phyloP scores from a whole-genome alignment of 2,113 vertebrate genomes.

The Seriola rivoliana region DNA sequence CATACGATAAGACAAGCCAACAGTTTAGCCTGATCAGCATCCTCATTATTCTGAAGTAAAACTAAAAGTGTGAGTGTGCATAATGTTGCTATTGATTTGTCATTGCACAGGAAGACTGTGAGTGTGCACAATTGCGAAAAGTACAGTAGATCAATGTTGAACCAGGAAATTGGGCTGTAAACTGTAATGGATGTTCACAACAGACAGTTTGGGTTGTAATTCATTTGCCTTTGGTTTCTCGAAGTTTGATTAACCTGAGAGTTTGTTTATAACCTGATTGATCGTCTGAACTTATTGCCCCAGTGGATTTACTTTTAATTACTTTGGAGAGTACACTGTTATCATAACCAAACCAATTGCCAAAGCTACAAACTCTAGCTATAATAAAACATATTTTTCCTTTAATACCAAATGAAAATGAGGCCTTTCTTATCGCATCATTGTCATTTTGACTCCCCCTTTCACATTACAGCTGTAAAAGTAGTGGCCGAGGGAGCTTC shows the following conservation, averaged over 20 bases:
- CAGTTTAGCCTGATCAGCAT: not conserved
- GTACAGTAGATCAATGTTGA: not conserved
- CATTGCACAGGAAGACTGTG: not conserved
- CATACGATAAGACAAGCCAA: not conserved
- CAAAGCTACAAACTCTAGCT: not conserved
- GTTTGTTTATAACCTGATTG: not conserved
- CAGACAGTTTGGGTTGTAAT: not conserved
- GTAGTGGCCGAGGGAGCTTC: not conserved
- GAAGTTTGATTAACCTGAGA: not conserved
- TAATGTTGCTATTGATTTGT: not conserved
- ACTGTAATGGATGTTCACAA: not conserved
- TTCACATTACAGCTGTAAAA: not conserved
- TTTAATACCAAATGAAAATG: not conserved
- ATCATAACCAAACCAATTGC: too few species aligned
- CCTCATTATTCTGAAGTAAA: conserved; percentile 1
- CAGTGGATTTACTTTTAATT: too few species aligned
- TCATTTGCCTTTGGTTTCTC: conserved; percentile 9
- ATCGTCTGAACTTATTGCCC: not conserved
- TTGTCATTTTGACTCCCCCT: not conserved
- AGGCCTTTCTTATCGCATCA: not conserved
- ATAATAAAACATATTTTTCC: not conserved
- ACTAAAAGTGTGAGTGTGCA: not conserved
- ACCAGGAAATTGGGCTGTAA: not conserved
- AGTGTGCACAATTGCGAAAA: not conserved
- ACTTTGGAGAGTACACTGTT: too few species aligned